phyloP scores from a whole-genome alignment of 2,113 vertebrate genomes.

The Cisticola juncidis region DNA sequence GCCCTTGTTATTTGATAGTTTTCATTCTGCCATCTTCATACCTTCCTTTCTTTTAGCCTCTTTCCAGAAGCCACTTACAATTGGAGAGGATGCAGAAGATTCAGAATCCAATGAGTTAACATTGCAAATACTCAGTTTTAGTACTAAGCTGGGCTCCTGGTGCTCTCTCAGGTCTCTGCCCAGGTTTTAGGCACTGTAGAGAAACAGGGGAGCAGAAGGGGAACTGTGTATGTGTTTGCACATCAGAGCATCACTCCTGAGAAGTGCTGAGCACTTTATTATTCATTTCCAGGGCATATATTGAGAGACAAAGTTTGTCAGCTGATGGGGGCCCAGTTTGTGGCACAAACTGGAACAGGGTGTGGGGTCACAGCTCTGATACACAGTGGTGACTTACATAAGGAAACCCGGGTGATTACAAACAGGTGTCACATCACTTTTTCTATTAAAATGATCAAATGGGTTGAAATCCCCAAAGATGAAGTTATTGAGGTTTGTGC shows the following conservation, averaged over 20 bases:
- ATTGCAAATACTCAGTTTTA: not conserved
- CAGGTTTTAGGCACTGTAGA: not conserved
- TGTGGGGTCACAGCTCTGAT: not conserved
- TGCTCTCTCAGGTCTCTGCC: not conserved
- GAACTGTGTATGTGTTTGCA: accelerated
- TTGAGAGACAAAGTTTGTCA: not conserved
- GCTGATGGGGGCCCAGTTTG: not conserved
- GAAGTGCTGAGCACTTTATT: not conserved
- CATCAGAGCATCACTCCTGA: not conserved
- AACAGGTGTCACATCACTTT: conserved; percentile 33
- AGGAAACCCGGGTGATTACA: not conserved
- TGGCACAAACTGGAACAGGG: not conserved
- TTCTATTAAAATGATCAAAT: conserved; percentile 47
- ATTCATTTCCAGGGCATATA: not conserved
- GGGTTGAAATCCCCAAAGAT: not conserved
- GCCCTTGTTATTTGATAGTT: not conserved
- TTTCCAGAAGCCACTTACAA: not conserved
- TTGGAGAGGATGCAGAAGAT: not conserved
- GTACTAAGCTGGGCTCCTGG: not conserved
- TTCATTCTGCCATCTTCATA: not conserved
- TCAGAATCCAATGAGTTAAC: not conserved
- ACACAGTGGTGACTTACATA: not conserved
- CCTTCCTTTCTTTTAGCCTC: not conserved
- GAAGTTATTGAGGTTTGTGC: conserved; percentile 4
- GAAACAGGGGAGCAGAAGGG: not conserved